Conservation (phyloP, 2,888 invertebrate species). For the Halocaridina rubra region DNA sequence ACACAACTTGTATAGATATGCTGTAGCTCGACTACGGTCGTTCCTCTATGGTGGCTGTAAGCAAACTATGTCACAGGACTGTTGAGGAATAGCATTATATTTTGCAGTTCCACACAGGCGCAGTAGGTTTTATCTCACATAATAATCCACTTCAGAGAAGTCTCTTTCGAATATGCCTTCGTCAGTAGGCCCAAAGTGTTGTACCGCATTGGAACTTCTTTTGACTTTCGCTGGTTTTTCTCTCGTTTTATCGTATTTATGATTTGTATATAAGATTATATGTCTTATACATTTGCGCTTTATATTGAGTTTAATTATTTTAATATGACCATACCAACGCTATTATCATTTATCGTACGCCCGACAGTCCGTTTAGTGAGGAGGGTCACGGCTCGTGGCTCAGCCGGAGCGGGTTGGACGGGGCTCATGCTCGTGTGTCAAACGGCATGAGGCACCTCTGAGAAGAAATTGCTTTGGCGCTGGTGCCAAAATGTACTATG, state of each 20-base stretch:
- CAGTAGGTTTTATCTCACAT: constrained; percentile 15
- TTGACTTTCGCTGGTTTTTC: neutral
- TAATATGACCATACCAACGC: neutral
- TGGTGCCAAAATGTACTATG: neutral
- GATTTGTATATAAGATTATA: neutral
- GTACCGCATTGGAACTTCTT: constrained; percentile 12
- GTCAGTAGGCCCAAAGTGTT: neutral
- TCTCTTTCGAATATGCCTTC: neutral
- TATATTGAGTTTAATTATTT: neutral
- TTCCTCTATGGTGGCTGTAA: neutral
- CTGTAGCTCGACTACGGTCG: too few relatives aligned
- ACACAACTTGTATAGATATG: neutral
- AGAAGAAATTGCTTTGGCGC: neutral
- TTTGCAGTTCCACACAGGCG: constrained; percentile 39
- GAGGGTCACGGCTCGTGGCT: constrained; percentile 48
- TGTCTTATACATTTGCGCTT: neutral
- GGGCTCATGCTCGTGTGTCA: constrained; percentile 37
- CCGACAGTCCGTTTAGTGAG: neutral
- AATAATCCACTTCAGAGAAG: neutral
- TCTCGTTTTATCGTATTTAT: neutral
- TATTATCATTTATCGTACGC: neutral
- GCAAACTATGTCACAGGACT: constrained; percentile 7
- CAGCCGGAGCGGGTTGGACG: constrained; percentile 50
- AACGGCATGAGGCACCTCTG: neutral
- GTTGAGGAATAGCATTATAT: constrained; percentile 13